Evolutionary conservation across 2,888 invertebrate species (phyloP), one percentile per base, ranked within the genome.

Genomic region (Ferdinandea cuprea): DNA sequence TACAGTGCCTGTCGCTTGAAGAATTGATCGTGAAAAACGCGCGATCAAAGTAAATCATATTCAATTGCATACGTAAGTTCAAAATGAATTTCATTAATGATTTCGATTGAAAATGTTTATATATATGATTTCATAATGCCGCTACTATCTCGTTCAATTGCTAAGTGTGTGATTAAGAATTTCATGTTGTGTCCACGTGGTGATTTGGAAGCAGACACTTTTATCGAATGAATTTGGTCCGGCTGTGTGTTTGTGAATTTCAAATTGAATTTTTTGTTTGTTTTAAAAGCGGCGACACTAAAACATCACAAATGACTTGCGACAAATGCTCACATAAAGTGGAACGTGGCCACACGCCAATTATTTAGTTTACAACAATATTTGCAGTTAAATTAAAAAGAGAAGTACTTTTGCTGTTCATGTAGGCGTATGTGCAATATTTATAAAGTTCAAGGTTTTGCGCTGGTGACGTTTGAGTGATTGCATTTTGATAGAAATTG

Each of bases 21-120:
- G 35, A 71, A 19, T 11, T 77, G 77, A 81, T 81, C 81, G 77
- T 81, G 59, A 50, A 66, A 40, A 58, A 65, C 50, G 52, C 69
- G 66, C 81, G 81, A 71, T 71, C 77, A 61, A 52, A 72, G 40
- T 17, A 37, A 40, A 66, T 13, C 66, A 59, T 21, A 28, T 54
- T 19, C 21, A 30, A 54, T 77, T 42, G 11, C 28, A 59, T 37
- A 30, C 25, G 81, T 81, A 81, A 81, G 81, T 81, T 65, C 17
- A 11, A 30, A 9, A 58, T 56, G 28, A n/a, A n/a, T 71, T 50
- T 56, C n/a, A n/a, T 21, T 32, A 3, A 21, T 28, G 8, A 1
- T 52, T 66, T 15, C 25, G 15, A 63, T 63, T 63, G 37, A 25
- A 32, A 46, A 7, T 17, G 9, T 35, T 69, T 30, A 58, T 19